Base-by-base conservation (phyloP, 1,140 invertebrate genomes). In the Atta texana region DNA sequence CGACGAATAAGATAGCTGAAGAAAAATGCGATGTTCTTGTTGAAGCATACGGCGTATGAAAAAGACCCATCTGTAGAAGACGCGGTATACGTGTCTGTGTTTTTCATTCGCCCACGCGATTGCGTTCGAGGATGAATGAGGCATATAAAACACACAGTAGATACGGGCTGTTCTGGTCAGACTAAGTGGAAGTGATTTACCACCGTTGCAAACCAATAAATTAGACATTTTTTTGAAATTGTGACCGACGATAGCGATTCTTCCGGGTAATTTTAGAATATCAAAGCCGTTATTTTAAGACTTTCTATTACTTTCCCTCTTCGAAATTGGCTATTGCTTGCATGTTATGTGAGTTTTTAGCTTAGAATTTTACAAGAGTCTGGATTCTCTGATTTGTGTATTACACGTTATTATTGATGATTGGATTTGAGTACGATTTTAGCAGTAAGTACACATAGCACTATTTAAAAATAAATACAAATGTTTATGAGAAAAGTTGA, bases 1-100 rank as follows among this genome's bases (percentile, higher is more conserved):
- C 64, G 78, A 69, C 78, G 78, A 71, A 28, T 34, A 31, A 81
- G 78, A 81, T 81, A 81, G 51, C 51, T 10, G 78, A 71, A 81
- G 78, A 81, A 81, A 81, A 81, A 81, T 81, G 78, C 78, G 78
- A 81, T 44, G 78, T 71, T 81, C 77, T 81, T 81, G 64, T 81
- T 59, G 66, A 59, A 71, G 78, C 78, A 81, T 81, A 81, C 64
- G 78, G 64, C 78, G 66, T 59, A 81, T 71, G 78, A 81, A 81
- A 71, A 81, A 81, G 78, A 81, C 78, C 78, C 78, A 64, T 81
- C 78, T 81, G 78, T 71, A 81, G 21, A 49, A 71, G 78, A 81
- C 78, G 78, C 64, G 78, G 78, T 81, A 81, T 81, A 71, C 78
- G 66, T 71, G 78, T 81, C 51, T 21, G 64, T 81, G 78, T 81